Evolutionary conservation across 2,888 invertebrate genomes (phyloP), one percentile per base, ranked within the genome.

Genomic region (Phania funesta): DNA sequence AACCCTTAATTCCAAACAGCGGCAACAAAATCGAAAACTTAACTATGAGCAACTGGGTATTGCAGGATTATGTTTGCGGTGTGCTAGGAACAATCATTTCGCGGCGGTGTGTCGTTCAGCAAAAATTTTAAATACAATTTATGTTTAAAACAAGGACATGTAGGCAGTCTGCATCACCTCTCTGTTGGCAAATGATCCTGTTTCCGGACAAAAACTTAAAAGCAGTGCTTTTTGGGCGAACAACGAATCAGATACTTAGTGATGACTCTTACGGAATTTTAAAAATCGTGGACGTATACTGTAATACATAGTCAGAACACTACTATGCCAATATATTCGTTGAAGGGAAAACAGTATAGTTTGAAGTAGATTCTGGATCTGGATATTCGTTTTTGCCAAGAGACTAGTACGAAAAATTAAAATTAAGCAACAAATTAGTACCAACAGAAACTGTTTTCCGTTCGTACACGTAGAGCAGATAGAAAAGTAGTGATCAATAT

Each of bases 71-170:
- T 71, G 60, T 22, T 44, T 56, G 20, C 68, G 38, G 6, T 68
- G 68, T 44, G 68, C 41, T 6, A 68, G 44, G 18, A 68, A 68
- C 38, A 24, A 56, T 29, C 70, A 70, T 41, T 54, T 52, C 38
- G 50, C 64, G 11, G 50, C 20, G n/a, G 52, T 41, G n/a, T 67
- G 38, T 24, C 50, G 35, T 11, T 52, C 52, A 52, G 35, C 8
- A 41, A 26, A 67, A 52, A 67, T 16, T 24, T 67, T 38, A 67
- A 52, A 26, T 67, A 38, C 13, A 67, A 38, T 11, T 50, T 38
- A 13, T 67, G 52, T 26, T 9, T 13, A 7, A 67, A 67, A 24
- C 50, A 20, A 16, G 56, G 70, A 16, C 70, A 70, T 70, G 70
- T 70, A 50, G 46, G 48, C 35, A 58, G 56, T 58, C 38, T 58